These are phyloP conservation scores for Nothura maculosa DNA, from an alignment of 2,797 vertebrate species.

Conservation along the genomic window DNA sequence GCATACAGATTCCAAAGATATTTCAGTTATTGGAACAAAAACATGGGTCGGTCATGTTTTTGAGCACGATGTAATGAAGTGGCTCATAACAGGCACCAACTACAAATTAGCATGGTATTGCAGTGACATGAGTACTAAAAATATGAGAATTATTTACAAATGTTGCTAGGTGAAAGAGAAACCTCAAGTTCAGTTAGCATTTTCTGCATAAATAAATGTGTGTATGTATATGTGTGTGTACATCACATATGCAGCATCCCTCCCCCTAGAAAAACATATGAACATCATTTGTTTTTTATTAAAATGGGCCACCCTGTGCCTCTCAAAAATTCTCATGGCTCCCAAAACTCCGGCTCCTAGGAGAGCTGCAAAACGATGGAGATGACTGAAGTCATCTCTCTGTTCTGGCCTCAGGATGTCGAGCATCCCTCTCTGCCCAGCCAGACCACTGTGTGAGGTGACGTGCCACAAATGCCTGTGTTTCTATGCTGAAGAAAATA, in stretches of 20 bases:
- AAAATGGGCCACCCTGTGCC: neutral
- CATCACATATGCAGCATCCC: neutral
- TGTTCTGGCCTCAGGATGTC: neutral
- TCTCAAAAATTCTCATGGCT: neutral
- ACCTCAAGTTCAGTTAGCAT: neutral
- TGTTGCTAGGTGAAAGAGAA: neutral
- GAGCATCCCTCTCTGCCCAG: fast-evolving
- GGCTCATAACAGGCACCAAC: neutral
- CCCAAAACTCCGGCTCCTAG: neutral
- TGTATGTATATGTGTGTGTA: neutral
- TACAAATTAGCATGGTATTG: neutral
- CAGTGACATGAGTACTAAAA: neutral
- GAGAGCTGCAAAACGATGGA: neutral
- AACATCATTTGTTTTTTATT: neutral
- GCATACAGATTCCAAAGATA: constrained; percentile 14
- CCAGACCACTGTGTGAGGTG: fast-evolving
- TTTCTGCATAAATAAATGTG: neutral
- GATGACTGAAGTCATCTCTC: neutral
- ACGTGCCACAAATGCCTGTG: neutral
- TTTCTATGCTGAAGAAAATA: neutral
- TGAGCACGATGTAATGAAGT: neutral
- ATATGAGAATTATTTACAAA: neutral
- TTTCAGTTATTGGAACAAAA: constrained; percentile 58
- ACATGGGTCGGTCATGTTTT: neutral
- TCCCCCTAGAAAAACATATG: neutral